These are phyloP conservation scores for Drosophila emarginata DNA, from an alignment of 2,888 invertebrate species.

Conservation along the genomic window DNA sequence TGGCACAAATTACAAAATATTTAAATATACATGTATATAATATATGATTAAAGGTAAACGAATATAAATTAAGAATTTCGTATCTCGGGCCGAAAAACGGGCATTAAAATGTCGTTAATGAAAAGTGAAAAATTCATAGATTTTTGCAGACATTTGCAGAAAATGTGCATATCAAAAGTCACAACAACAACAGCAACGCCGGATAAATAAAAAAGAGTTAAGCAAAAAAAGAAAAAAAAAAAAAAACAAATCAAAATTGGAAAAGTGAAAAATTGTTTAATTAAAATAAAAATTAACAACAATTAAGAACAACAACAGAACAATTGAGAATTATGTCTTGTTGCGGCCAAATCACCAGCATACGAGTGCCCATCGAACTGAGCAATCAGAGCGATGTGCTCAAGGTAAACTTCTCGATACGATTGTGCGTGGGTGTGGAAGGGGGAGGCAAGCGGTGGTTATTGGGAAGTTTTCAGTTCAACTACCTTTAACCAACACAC, in stretches of 20 bases:
- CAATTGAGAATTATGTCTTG: slow-evolving; percentile 83
- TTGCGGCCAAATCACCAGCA: slow-evolving; percentile 88
- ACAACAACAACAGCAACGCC: slow-evolving; percentile 27
- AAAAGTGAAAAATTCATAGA: slow-evolving; percentile 30
- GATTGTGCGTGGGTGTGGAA: not conserved
- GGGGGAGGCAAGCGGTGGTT: not conserved
- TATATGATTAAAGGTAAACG: not conserved
- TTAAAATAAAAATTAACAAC: slow-evolving; percentile 41
- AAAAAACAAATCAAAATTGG: slow-evolving; percentile 32
- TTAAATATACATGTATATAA: not conserved
- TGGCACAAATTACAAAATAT: slow-evolving; percentile 3
- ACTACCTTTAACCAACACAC: not conserved
- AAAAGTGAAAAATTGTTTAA: slow-evolving; percentile 24
- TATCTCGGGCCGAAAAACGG: not conserved
- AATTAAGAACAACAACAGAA: slow-evolving; percentile 8
- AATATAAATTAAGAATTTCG: slow-evolving; percentile 1
- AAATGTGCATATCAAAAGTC: slow-evolving; percentile 65
- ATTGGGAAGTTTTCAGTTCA: not conserved
- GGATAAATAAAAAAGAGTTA: slow-evolving; percentile 37
- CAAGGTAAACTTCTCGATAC: slow-evolving; percentile 85
- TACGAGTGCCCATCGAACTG: slow-evolving; percentile 90
- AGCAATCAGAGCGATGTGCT: slow-evolving; percentile 89
- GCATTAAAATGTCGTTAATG: slow-evolving; percentile 11
- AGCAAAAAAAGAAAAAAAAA: slow-evolving; percentile 13
- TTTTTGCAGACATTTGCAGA: slow-evolving; percentile 39